Evolutionary conservation across 1,140 invertebrate genomes (phyloP).

Genomic region (Nasonia vitripennis): DNA sequence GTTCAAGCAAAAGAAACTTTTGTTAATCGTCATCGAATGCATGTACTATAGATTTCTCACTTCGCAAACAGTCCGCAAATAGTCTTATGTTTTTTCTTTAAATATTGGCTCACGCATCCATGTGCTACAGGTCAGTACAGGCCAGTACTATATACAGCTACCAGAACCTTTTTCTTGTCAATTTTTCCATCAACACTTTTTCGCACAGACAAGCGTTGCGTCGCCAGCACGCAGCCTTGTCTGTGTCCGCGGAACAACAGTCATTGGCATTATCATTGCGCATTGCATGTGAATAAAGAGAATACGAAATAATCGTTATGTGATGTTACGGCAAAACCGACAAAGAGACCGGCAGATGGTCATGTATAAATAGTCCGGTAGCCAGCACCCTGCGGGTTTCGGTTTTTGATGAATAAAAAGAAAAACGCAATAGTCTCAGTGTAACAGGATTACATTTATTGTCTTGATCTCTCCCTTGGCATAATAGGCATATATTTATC

Average conservation of each 20-base stretch:
- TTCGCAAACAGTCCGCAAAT: constrained; percentile 64
- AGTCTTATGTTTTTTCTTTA: constrained; percentile 36
- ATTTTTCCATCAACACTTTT: constrained; percentile 15
- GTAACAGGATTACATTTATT: constrained; percentile 76
- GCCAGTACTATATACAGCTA: constrained; percentile 74
- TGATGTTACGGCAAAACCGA: constrained; percentile 34
- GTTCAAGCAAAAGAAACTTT: constrained; percentile 53
- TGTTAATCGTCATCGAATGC: constrained; percentile 16
- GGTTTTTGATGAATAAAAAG: constrained; percentile 70
- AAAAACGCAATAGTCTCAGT: constrained; percentile 74
- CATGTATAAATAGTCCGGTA: constrained; percentile 67
- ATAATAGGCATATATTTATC: constrained; percentile 66
- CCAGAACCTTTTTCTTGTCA: constrained; percentile 54
- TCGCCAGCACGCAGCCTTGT: neutral
- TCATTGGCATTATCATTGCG: neutral
- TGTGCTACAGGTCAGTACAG: constrained; percentile 77
- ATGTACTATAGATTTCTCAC: constrained; percentile 44
- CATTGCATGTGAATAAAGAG: neutral
- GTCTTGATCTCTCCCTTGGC: constrained; percentile 71
- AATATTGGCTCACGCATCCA: constrained; percentile 71
- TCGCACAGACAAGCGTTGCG: constrained; percentile 10
- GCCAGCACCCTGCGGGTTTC: constrained; percentile 73
- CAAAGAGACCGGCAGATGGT: constrained; percentile 55
- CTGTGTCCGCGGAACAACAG: neutral
- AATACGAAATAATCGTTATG: constrained; percentile 53